These are phyloP conservation scores for Micronycteris hirsuta DNA, from an alignment of 2,113 vertebrate species.

Conservation along the genomic window DNA sequence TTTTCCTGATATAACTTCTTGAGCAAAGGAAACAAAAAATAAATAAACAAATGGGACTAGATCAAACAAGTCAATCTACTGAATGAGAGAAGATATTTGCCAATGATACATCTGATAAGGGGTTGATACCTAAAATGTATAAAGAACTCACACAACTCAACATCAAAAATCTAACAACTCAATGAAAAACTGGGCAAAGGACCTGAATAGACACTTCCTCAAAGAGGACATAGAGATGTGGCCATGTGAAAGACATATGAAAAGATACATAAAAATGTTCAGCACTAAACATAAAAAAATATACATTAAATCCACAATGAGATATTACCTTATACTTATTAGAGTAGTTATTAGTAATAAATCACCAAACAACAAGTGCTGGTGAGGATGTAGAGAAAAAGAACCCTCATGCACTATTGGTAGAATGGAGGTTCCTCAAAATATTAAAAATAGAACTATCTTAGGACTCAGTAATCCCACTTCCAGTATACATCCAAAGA, in stretches of 20 bases:
- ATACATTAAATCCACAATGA: not conserved
- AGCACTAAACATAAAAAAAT: not conserved
- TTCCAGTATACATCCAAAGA: not conserved
- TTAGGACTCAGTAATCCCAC: not conserved
- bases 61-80: not conserved
- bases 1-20: too few species aligned
- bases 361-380: not conserved
- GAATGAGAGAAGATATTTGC: not conserved
- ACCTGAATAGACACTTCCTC: not conserved
- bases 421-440: not conserved
- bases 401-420: too few species aligned
- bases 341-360: not conserved
- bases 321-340: not conserved
- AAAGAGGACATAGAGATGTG: not conserved
- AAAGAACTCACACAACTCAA: not conserved
- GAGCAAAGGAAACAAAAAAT: too few species aligned
- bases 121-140: not conserved
- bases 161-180: not conserved
- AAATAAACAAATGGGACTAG: not conserved
- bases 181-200: not conserved
- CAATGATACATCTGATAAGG: not conserved
- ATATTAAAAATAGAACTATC: not conserved
- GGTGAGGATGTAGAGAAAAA: not conserved
- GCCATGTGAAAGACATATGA: not conserved
- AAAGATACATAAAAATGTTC: not conserved